A percentile compares a stretch with the other conserved stretches of the same genome.
Evolutionary conservation across 2,113 vertebrate species (phyloP).

Genomic region (Actenoides hombroni): DNA sequence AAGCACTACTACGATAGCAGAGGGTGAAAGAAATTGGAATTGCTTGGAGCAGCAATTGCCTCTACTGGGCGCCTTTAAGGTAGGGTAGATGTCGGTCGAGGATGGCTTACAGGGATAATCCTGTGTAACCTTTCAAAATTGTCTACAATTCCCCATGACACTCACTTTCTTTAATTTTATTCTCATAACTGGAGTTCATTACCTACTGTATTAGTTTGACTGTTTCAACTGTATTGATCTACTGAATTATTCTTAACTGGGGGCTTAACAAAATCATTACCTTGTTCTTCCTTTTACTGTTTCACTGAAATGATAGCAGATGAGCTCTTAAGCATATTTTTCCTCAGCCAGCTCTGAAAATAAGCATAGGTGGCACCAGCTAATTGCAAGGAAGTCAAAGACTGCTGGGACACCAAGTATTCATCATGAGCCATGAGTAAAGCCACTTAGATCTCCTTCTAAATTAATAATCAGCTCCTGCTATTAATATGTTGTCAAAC

Average conservation of each 20-base stretch:
- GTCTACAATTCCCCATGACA: not conserved
- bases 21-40: not conserved
- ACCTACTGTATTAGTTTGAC: not conserved
- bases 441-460: not conserved
- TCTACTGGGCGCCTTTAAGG: not conserved
- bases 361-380: fast-evolving
- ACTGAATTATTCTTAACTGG: not conserved
- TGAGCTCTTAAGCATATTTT: not conserved
- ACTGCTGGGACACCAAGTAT: not conserved
- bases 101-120: not conserved
- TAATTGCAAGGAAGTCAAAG: not conserved
- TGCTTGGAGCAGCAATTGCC: not conserved
- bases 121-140: not conserved
- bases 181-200: not conserved
- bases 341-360: not conserved
- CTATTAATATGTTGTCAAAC: not conserved
- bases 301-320: not conserved
- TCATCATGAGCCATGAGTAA: not conserved
- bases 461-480: not conserved
- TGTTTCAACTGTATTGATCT: not conserved
- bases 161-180: not conserved
- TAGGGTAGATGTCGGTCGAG: not conserved
- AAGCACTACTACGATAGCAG: too few species aligned
- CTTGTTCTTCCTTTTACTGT: not conserved
- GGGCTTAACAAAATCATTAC: not conserved